Conservation (phyloP, 2,797 vertebrate genomes). For the Catamblyrhynchus diadema region DNA sequence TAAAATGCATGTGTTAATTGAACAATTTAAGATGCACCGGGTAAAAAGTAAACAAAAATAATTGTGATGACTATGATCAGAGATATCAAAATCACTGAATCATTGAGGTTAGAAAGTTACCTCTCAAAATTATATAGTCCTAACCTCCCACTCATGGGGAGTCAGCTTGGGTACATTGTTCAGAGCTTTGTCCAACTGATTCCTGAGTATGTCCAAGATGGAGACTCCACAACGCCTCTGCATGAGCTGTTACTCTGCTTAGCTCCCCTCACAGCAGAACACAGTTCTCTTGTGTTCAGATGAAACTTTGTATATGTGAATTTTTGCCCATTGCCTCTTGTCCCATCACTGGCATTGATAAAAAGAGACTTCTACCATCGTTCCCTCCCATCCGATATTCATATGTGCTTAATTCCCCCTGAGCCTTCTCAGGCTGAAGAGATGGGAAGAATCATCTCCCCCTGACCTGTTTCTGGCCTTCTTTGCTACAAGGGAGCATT, state of each 20-base stretch:
- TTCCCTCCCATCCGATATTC: neutral
- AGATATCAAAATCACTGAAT: neutral
- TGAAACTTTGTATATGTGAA: accelerated
- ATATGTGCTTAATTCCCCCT: neutral
- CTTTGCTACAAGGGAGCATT: neutral
- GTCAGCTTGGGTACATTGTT: too few relatives aligned
- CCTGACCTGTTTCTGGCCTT: neutral
- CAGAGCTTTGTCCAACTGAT: neutral
- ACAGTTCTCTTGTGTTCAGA: neutral
- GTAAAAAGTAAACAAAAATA: neutral
- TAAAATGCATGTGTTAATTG: neutral
- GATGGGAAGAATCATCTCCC: neutral
- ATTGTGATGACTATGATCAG: neutral
- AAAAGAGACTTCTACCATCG: neutral
- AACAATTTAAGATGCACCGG: neutral
- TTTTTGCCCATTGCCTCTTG: neutral
- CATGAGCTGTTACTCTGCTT: neutral
- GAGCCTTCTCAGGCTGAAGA: neutral
- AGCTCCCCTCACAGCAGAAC: neutral
- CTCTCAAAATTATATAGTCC: neutral
- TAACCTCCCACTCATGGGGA: neutral
- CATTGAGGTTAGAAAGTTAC: neutral
- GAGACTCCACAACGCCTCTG: neutral
- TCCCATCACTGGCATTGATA: neutral
- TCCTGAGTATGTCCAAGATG: neutral